Conservation (phyloP, 2,797 vertebrate genomes). For the Hylomyscus alleni region DNA sequence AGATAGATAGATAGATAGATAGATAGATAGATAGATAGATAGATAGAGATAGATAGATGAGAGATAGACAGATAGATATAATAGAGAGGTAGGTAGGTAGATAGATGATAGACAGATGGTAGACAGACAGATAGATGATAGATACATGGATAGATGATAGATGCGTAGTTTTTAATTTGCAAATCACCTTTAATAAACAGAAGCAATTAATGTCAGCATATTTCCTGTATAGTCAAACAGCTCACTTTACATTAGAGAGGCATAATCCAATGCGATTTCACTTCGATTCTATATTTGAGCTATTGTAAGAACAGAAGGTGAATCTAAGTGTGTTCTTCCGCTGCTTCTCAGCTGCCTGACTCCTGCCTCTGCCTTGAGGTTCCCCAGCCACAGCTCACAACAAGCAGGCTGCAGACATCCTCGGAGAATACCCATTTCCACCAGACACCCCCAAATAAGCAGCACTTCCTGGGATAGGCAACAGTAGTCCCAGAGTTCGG, state of each 20-base stretch:
- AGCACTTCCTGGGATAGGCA: constrained; percentile 86
- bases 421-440: constrained; percentile 85
- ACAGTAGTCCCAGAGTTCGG: constrained; percentile 87
- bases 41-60: not conserved
- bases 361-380: constrained; percentile 79
- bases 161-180: constrained; percentile 75
- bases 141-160: not conserved
- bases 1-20: not conserved
- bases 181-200: constrained; percentile 89
- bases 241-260: constrained; percentile 77
- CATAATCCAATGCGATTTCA: constrained; percentile 75
- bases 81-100: not conserved
- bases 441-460: constrained; percentile 85
- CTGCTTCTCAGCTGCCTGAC: constrained; percentile 85
- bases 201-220: constrained; percentile 84
- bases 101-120: not conserved
- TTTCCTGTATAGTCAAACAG: constrained; percentile 85
- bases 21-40: not conserved
- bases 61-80: too few relatives aligned
- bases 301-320: constrained; percentile 79
- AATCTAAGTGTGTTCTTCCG: constrained; percentile 85
- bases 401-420: constrained; percentile 76
- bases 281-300: constrained; percentile 82
- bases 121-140: not conserved
- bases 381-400: constrained; percentile 83